These are phyloP conservation scores for Rhagophthalmus giganteus DNA, from an alignment of 2,888 invertebrate species.

Conservation along the genomic window DNA sequence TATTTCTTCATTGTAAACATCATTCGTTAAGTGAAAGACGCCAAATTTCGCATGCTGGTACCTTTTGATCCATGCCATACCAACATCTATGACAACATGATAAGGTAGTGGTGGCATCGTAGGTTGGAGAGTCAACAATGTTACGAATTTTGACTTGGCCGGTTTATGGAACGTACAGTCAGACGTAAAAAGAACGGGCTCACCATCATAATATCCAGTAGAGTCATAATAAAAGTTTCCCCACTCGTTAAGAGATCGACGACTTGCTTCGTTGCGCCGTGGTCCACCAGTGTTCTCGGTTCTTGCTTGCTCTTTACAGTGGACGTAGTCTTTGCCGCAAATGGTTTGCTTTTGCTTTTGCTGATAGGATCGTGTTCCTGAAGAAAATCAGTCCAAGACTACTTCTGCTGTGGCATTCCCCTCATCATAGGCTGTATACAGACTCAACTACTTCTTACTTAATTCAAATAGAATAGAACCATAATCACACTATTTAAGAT, in stretches of 20 bases:
- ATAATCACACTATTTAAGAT: too few relatives aligned
- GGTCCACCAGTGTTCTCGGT: not conserved
- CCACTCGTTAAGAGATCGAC: not conserved
- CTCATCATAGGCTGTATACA: too few relatives aligned
- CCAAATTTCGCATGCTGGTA: not conserved
- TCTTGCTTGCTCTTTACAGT: not conserved
- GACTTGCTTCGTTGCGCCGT: not conserved
- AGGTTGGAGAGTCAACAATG: not conserved
- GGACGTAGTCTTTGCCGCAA: not conserved
- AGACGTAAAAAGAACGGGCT: not conserved
- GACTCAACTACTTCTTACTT: too few relatives aligned
- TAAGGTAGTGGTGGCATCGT: not conserved
- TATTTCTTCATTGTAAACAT: not conserved
- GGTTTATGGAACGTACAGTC: not conserved
- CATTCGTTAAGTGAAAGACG: not conserved
- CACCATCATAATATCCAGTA: not conserved
- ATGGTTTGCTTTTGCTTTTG: not conserved
- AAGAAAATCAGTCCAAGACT: too few relatives aligned
- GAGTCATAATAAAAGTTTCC: not conserved
- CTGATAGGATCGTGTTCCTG: not conserved
- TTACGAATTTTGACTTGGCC: not conserved
- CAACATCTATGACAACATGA: not conserved
- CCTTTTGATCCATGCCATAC: slow-evolving; percentile 4
- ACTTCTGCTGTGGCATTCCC: too few relatives aligned
- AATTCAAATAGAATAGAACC: too few relatives aligned